Evolutionary conservation across 2,113 vertebrate genomes (phyloP).

Genomic region (Panurus biarmicus): DNA sequence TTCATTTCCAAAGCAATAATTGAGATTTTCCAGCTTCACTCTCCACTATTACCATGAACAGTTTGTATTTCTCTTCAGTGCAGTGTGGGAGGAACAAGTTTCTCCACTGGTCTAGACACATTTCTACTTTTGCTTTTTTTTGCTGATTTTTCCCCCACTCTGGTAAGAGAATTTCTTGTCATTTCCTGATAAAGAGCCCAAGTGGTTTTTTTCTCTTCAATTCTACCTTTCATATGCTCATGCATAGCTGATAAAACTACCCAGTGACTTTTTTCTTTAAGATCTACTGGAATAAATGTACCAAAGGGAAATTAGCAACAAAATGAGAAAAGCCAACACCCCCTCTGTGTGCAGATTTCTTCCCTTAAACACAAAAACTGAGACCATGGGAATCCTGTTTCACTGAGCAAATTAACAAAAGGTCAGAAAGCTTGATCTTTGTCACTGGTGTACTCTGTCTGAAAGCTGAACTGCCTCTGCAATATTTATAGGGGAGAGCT

Average conservation of each 20-base stretch:
- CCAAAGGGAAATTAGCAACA: neutral
- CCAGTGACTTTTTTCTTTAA: neutral
- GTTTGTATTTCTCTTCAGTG: neutral
- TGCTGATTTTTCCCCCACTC: neutral
- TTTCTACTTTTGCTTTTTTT: neutral
- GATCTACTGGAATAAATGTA: neutral
- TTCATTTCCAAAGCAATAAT: neutral
- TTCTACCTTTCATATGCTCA: neutral
- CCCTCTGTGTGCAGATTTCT: neutral
- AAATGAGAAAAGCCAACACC: neutral
- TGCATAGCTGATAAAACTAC: neutral
- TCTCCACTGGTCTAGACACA: neutral
- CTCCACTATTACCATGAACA: neutral
- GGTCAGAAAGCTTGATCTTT: slow-evolving; percentile 70
- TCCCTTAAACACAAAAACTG: neutral
- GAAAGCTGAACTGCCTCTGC: slow-evolving; percentile 65
- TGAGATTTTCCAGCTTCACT: neutral
- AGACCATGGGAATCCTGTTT: slow-evolving; percentile 46
- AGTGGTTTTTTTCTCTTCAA: neutral
- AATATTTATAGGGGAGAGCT: slow-evolving; percentile 64
- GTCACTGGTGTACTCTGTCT: slow-evolving; percentile 30
- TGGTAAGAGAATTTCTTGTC: neutral
- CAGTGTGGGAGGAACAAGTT: neutral
- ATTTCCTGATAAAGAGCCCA: neutral
- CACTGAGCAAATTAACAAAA: slow-evolving; percentile 64